Evolutionary conservation across 30 jellyfish, hydroid and myxozoan species (phyloP).

Genomic region (Aurelia aurita complex sp. Pacific): DNA sequence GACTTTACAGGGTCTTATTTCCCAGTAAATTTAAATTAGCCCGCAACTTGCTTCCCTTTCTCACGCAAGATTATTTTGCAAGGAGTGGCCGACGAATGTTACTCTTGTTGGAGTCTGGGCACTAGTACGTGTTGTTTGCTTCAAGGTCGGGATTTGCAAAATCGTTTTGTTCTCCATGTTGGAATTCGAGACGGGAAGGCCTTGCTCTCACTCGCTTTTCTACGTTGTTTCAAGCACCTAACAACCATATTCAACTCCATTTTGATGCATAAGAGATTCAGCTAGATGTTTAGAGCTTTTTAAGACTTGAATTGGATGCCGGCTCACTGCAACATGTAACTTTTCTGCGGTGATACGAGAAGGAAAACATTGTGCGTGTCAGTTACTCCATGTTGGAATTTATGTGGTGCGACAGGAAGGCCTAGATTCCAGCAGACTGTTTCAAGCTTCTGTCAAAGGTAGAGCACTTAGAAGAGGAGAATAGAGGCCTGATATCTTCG

Average conservation of each 20-base stretch:
- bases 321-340: slow-evolving; percentile 31
- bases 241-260: background rate
- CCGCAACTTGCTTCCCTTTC: no score
- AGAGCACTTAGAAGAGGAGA: background rate
- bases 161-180: slow-evolving; percentile 71
- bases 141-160: slow-evolving; percentile 66
- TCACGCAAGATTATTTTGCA: background rate
- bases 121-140: slow-evolving; percentile 91
- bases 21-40: no score
- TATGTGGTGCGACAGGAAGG: slow-evolving; percentile 49
- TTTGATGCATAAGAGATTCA: slow-evolving; percentile 4
- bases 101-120: slow-evolving; percentile 74
- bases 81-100: slow-evolving; percentile 65
- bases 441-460: background rate
- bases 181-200: slow-evolving; percentile 47
- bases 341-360: slow-evolving; percentile 25
- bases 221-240: background rate
- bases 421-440: slow-evolving; percentile 17
- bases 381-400: slow-evolving; percentile 72
- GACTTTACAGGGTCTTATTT: no score
- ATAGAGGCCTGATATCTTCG: background rate
- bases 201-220: slow-evolving; percentile 2
- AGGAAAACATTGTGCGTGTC: slow-evolving; percentile 36
- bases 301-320: background rate
- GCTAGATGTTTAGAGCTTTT: slow-evolving; percentile 1